Evolutionary conservation across 2,113 vertebrate genomes (phyloP).

Genomic region (Saiga tatarica): DNA sequence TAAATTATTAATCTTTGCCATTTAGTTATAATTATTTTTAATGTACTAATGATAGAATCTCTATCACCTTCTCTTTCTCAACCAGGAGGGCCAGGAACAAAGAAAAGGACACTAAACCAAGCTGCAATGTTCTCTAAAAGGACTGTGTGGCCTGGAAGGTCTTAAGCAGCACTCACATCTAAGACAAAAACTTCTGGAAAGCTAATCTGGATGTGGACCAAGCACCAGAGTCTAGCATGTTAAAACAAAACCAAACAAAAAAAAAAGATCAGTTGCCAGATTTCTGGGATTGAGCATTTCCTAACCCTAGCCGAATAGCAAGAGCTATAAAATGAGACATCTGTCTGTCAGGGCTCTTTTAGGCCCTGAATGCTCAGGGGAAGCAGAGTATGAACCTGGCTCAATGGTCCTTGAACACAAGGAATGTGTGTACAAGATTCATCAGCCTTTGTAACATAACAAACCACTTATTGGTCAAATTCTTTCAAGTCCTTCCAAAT

Average conservation of each 20-base stretch:
- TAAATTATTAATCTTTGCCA: background rate
- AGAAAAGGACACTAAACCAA: background rate
- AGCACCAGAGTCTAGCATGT: background rate
- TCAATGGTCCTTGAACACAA: background rate
- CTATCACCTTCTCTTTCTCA: background rate
- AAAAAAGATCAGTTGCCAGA: background rate
- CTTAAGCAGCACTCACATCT: background rate
- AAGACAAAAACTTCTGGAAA: background rate
- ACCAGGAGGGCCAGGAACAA: background rate
- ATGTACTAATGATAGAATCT: background rate
- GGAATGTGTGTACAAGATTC: background rate
- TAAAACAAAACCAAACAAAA: background rate
- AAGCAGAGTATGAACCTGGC: background rate
- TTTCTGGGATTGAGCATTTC: background rate
- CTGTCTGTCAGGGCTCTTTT: background rate
- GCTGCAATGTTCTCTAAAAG: background rate
- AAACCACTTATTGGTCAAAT: background rate
- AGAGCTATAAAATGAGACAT: background rate
- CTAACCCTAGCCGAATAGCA: background rate
- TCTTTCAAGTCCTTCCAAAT: background rate
- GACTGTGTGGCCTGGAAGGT: background rate
- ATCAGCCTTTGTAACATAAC: background rate
- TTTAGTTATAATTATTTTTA: background rate
- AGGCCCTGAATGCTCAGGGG: background rate
- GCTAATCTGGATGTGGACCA: background rate